Evolutionary conservation across 1,140 invertebrate species (phyloP).

Genomic region (Halictus rubicundus): DNA sequence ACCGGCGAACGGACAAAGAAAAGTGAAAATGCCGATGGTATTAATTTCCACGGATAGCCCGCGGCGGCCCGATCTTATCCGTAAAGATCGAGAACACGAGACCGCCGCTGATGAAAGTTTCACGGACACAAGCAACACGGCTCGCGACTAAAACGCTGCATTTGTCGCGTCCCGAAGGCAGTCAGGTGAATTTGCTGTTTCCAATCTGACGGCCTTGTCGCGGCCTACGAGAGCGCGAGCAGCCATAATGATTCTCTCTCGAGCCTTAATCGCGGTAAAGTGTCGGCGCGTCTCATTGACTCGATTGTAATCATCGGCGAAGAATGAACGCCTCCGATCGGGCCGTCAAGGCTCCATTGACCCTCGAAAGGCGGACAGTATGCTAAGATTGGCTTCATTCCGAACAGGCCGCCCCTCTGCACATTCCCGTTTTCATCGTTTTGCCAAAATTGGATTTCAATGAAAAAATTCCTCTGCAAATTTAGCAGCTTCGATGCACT

Average conservation of each 20-base stretch:
- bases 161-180: conserved; percentile 22
- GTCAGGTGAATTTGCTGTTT: conserved; percentile 36
- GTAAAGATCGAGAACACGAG: conserved; percentile 15
- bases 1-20: conserved; percentile 1
- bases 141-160: conserved; percentile 12
- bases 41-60: conserved; percentile 19
- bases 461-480: too few relatives aligned
- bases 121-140: neutral
- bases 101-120: conserved; percentile 21
- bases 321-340: neutral
- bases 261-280: conserved; percentile 27
- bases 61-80: neutral
- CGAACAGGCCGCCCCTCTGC: too few relatives aligned
- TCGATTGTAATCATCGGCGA: neutral
- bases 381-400: too few relatives aligned
- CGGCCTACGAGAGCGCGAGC: conserved; percentile 21
- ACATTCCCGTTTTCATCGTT: too few relatives aligned
- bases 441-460: too few relatives aligned
- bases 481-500: too few relatives aligned
- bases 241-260: conserved; percentile 1
- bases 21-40: conserved; percentile 22
- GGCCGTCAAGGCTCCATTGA: neutral
- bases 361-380: too few relatives aligned
- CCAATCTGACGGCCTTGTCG: conserved; percentile 27
- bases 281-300: conserved; percentile 1